Conservation (phyloP, 2,113 vertebrate genomes). For the Pipra filicauda region DNA sequence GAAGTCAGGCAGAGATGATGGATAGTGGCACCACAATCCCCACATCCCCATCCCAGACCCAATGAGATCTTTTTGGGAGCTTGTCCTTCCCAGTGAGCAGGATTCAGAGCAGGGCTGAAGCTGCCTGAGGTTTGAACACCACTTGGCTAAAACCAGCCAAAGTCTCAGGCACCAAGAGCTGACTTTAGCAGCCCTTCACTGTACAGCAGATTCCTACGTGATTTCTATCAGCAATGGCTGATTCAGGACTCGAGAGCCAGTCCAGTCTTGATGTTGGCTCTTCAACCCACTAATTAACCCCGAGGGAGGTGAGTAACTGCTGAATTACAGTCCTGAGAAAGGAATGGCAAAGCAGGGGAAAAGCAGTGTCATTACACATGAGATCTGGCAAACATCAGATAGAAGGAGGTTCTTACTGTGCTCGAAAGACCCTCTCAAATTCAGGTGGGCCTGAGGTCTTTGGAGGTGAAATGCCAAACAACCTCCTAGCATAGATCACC, state of each 20-base stretch:
- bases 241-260: neutral
- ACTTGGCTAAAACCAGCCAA: neutral
- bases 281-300: neutral
- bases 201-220: neutral
- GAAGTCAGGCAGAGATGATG: neutral
- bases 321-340: neutral
- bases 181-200: neutral
- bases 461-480: slow-evolving; percentile 81
- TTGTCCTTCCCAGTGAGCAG: neutral
- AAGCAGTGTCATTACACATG: fast-evolving
- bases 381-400: neutral
- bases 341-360: neutral
- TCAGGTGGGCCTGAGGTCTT: slow-evolving; percentile 79
- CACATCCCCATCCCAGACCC: neutral
- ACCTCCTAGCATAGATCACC: slow-evolving; percentile 86
- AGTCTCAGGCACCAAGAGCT: neutral
- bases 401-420: slow-evolving; percentile 81
- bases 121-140: neutral
- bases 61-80: neutral
- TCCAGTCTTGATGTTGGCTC: neutral
- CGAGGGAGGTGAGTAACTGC: neutral
- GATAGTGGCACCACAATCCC: neutral
- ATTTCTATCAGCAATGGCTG: neutral
- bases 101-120: neutral
- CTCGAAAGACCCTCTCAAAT: slow-evolving; percentile 88